Conservation (phyloP, 2,888 invertebrate species). For the Euclidia mi region DNA sequence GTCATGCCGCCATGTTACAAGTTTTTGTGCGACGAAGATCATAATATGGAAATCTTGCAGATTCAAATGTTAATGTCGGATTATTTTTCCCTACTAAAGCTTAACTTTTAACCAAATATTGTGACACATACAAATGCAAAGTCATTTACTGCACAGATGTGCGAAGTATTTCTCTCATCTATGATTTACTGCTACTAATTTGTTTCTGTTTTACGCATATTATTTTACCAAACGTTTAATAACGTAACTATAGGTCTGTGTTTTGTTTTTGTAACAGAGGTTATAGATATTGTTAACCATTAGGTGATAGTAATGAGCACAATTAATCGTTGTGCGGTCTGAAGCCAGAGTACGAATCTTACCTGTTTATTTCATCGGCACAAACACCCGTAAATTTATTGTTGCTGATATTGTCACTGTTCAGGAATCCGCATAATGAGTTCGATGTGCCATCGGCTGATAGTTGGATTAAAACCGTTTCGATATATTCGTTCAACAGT, state of each 20-base stretch:
- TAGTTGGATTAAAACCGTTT: constrained; percentile 63
- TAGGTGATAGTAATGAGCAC: constrained; percentile 42
- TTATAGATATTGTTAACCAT: constrained; percentile 38
- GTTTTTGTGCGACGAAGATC: constrained; percentile 50
- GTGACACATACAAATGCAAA: constrained; percentile 3
- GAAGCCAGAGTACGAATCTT: constrained; percentile 50
- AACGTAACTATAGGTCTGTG: too few relatives aligned
- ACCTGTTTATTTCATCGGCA: constrained; percentile 75
- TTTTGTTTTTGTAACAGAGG: constrained; percentile 28
- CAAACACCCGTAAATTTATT: constrained; percentile 79
- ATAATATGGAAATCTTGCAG: constrained; percentile 51
- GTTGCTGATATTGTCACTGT: constrained; percentile 75
- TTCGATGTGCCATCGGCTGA: constrained; percentile 72
- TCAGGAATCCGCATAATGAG: constrained; percentile 76
- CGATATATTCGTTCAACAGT: constrained; percentile 13
- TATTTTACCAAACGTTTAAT: too few relatives aligned
- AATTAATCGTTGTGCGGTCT: constrained; percentile 56
- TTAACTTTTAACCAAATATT: constrained; percentile 13
- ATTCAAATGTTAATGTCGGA: constrained; percentile 54
- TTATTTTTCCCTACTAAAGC: constrained; percentile 32
- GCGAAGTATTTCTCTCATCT: too few relatives aligned
- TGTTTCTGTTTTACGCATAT: too few relatives aligned
- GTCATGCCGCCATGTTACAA: constrained; percentile 66
- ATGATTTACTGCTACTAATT: too few relatives aligned
- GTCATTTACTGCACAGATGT: too few relatives aligned